Evolutionary conservation across 2,888 invertebrate species (phyloP).

Genomic region (Trachelus iudaicus): DNA sequence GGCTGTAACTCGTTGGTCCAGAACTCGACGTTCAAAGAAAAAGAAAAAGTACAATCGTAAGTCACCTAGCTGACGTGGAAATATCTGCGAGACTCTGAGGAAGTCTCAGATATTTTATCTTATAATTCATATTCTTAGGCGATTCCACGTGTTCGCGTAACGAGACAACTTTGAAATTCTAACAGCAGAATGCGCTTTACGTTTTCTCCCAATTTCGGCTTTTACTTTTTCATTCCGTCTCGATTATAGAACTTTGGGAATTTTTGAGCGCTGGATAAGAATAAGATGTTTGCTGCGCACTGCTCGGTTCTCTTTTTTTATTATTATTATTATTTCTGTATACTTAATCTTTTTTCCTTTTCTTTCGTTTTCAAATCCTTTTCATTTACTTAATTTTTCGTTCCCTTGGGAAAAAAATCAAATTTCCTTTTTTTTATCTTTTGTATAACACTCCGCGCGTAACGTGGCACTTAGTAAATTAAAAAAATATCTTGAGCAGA

Average conservation of each 20-base stretch:
- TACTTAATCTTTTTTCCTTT: constrained; percentile 2
- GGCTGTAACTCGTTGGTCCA: not conserved
- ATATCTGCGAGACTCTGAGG: not conserved
- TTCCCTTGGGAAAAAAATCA: not conserved
- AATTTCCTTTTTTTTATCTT: not conserved
- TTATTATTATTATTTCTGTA: constrained; percentile 16
- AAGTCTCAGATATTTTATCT: not conserved
- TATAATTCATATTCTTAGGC: not conserved
- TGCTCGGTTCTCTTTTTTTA: not conserved
- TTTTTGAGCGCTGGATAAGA: not conserved
- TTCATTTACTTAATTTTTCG: constrained; percentile 8
- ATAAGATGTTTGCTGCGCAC: not conserved
- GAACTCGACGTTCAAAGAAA: not conserved
- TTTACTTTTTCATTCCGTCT: too few species aligned
- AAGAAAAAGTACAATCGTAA: not conserved
- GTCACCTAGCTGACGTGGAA: not conserved
- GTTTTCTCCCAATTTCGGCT: too few species aligned
- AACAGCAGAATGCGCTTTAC: not conserved
- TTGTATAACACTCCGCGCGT: constrained; percentile 43
- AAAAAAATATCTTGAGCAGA: constrained; percentile 44
- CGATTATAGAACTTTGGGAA: too few species aligned
- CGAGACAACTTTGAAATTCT: not conserved
- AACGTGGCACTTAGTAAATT: constrained; percentile 34
- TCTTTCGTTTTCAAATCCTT: constrained; percentile 36
- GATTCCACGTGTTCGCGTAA: not conserved